A percentile compares a stretch with the other conserved stretches of the same genome.
Evolutionary conservation across 2,888 invertebrate species (phyloP).

Genomic region (Pilophorus perplexus): DNA sequence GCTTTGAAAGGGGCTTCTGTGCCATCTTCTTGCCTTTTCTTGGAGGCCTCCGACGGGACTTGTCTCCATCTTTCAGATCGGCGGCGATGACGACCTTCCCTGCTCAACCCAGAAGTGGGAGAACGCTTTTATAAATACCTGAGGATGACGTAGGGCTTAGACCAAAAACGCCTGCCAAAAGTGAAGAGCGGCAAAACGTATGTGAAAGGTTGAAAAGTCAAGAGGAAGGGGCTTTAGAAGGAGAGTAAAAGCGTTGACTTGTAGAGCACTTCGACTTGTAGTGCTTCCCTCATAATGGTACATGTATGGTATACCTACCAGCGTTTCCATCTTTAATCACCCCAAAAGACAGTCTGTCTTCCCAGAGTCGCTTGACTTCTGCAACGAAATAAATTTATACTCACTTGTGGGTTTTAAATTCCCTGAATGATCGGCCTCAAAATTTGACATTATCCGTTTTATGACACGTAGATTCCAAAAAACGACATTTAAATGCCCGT

Average conservation of each 20-base stretch:
- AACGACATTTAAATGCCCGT: too few species aligned
- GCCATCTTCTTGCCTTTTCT: too few species aligned
- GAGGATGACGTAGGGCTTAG: neutral
- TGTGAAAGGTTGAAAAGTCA: constrained; percentile 12
- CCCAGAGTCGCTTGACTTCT: neutral
- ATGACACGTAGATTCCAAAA: too few species aligned
- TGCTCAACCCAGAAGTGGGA: too few species aligned
- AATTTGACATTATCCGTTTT: too few species aligned
- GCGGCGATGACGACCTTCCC: too few species aligned
- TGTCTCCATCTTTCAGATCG: too few species aligned
- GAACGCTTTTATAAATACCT: constrained; percentile 15
- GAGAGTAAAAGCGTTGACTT: neutral
- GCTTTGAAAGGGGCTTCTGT: constrained; percentile 27
- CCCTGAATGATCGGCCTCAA: too few species aligned
- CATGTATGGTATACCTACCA: neutral
- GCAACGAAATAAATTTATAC: too few species aligned
- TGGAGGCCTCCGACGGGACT: neutral
- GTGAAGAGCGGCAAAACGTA: neutral
- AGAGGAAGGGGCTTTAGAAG: neutral
- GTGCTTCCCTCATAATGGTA: constrained; percentile 3
- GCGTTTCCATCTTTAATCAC: neutral
- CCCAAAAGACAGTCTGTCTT: neutral
- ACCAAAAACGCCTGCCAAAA: neutral
- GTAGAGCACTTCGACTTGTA: constrained; percentile 14
- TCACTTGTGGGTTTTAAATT: too few species aligned